Percentiles rank a stretch among this genome's conserved stretches.
These are phyloP conservation scores for Alosa alosa DNA, from an alignment of 2,113 vertebrate genomes.

Conservation along the genomic window DNA sequence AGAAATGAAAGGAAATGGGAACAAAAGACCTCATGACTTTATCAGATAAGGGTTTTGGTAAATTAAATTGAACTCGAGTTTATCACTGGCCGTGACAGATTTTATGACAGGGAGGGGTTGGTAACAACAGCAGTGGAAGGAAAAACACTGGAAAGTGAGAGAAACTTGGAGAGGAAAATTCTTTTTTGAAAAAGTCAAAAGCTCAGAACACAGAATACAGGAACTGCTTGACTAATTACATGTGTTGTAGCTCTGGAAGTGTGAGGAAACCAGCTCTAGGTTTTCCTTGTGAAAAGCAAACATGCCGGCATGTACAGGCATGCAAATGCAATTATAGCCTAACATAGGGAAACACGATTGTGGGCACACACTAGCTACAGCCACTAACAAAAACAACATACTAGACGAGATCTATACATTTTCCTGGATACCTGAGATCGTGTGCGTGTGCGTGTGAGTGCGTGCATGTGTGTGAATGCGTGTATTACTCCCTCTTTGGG, in stretches of 20 bases:
- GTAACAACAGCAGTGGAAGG: background rate
- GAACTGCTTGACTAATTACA: slow-evolving; percentile 10
- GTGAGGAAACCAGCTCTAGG: background rate
- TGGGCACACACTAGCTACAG: background rate
- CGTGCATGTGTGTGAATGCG: background rate
- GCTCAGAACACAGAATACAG: background rate
- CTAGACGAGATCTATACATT: background rate
- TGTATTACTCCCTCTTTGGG: too few species aligned
- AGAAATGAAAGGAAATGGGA: background rate
- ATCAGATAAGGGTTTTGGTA: slow-evolving; percentile 4
- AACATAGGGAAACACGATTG: slow-evolving; percentile 12
- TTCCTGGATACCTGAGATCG: background rate
- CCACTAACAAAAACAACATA: background rate
- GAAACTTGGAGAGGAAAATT: background rate
- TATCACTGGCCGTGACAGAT: background rate
- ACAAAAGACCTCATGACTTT: slow-evolving; percentile 3
- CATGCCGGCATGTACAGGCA: slow-evolving; percentile 31
- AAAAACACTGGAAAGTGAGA: background rate
- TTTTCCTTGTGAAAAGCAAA: slow-evolving; percentile 35
- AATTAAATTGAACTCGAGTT: background rate
- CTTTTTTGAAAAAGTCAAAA: background rate
- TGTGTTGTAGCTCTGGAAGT: background rate
- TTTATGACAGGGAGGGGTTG: background rate
- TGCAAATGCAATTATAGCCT: slow-evolving; percentile 37
- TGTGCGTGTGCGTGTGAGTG: background rate